phyloP scores from a whole-genome alignment of 1,140 invertebrate genomes.

The Halesus radiatus region DNA sequence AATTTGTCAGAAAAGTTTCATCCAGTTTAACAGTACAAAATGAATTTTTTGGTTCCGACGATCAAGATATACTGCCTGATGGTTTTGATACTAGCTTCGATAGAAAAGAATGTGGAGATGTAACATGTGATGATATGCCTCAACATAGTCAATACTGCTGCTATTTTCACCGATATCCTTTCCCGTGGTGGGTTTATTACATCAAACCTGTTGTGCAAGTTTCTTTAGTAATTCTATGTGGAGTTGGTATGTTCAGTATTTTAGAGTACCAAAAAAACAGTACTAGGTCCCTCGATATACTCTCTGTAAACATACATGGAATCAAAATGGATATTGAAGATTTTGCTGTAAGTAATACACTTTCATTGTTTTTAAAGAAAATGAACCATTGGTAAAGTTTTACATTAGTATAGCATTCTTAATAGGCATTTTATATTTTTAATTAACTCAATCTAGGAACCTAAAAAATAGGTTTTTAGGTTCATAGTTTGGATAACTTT shows the following conservation, averaged over 20 bases:
- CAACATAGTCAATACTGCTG: conserved; percentile 21
- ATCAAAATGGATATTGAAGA: conserved; percentile 13
- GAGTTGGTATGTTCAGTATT: neutral
- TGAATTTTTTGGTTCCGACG: neutral
- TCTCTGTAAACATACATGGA: neutral
- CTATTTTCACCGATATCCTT: neutral
- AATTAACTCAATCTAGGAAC: too few relatives aligned
- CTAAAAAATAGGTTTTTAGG: too few relatives aligned
- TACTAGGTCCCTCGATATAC: neutral
- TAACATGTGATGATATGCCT: neutral
- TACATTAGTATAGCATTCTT: too few relatives aligned
- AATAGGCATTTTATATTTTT: too few relatives aligned
- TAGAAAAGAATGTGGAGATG: neutral
- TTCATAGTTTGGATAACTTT: too few relatives aligned
- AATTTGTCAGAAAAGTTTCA: conserved; percentile 1
- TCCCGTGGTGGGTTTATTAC: conserved; percentile 17
- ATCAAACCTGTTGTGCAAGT: conserved; percentile 26
- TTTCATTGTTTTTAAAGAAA: neutral
- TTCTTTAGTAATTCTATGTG: conserved; percentile 5
- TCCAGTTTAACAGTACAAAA: neutral
- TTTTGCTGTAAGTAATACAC: conserved; percentile 15
- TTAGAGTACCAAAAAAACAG: neutral
- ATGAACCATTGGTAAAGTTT: too few relatives aligned
- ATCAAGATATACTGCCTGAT: conserved; percentile 5
- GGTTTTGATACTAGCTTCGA: neutral